Evolutionary conservation across 2,113 vertebrate genomes (phyloP).

Genomic region (Coptodon bakossiorum): DNA sequence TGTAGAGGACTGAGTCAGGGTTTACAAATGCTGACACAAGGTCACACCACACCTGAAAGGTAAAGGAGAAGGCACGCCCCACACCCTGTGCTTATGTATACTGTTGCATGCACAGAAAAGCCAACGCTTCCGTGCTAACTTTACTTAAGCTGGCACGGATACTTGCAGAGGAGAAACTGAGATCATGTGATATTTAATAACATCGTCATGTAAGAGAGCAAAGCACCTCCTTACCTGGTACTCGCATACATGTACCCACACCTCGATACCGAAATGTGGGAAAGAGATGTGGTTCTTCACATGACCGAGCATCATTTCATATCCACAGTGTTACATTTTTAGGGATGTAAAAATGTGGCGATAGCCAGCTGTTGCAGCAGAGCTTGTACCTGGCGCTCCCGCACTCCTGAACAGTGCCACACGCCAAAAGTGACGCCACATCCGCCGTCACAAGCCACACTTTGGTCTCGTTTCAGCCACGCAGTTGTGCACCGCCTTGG

Average conservation of each 20-base stretch:
- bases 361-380: neutral
- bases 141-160: fast-evolving
- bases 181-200: neutral
- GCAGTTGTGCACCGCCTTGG: neutral
- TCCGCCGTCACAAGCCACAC: neutral
- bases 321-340: neutral
- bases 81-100: neutral
- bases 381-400: neutral
- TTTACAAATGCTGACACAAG: neutral
- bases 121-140: neutral
- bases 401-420: neutral
- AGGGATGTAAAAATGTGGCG: fast-evolving
- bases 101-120: neutral
- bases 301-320: neutral
- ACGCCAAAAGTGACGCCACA: neutral
- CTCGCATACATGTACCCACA: neutral
- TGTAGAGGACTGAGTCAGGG: neutral
- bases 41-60: neutral
- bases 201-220: neutral
- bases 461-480: neutral
- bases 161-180: neutral
- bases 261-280: neutral
- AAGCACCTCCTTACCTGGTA: neutral
- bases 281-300: neutral
- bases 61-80: neutral